Base-by-base conservation (phyloP, 1,140 invertebrate genomes). In the Drosophila tsacasi region DNA sequence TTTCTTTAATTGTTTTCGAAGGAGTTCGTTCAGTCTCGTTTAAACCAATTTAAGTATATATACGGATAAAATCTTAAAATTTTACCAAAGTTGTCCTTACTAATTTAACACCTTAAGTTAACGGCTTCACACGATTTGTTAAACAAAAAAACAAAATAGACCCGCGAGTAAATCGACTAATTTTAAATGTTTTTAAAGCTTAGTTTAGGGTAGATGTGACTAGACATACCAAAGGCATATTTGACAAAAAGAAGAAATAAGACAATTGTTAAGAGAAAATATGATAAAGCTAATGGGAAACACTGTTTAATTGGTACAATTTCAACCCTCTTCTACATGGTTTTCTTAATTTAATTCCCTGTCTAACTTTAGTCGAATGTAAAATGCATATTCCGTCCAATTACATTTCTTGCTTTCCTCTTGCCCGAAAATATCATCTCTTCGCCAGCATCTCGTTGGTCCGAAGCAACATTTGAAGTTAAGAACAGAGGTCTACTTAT, bases 51-150 rank as follows among this genome's bases (percentile, higher is more conserved):
- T 78, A 81, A 79, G 81, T 74, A 73, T 78, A 81, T 37, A 55
- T 61, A 69, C 50, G 52, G 63, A 73, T 67, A 76, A 61, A 74
- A 74, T 81, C 74, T 76, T 87, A 37, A 50, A 71, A 76, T 76
- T 79, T 92, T 92, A 92, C 91, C 91, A 92, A 92, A 92, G 91
- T 92, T 92, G 91, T 92, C 91, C 91, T 92, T 92, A 91, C 79
- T 92, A 79, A 83, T 81, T 83, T 74, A 87, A 76, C 52, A 75
- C 81, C 59, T 84, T 78, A 81, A 40, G 71, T 87, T 86, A 74
- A 89, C 65, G 46, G 71, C 60, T 71, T 78, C 67, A 61, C 67
- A 77, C 76, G 52, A 76, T 89, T 80, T 89, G 66, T 83, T 84
- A 65, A 72, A 75, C 52, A 81, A 78, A 84, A 59, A 67, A 71